phyloP scores from a whole-genome alignment of 2,888 invertebrate genomes.

The Eledona agricola region DNA sequence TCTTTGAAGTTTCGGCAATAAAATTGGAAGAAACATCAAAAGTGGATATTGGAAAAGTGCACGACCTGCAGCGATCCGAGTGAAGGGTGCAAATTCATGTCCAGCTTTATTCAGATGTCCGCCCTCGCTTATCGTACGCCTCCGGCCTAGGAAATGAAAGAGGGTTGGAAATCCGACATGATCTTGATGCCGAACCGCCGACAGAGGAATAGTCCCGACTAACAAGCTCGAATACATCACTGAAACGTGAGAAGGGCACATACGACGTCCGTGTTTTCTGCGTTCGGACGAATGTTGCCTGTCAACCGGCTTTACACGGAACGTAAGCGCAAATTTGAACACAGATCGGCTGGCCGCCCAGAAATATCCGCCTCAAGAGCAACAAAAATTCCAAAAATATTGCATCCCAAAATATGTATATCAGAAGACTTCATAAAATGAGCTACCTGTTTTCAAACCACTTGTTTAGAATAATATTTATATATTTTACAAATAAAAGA shows the following conservation, averaged over 20 bases:
- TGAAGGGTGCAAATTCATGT: conserved; percentile 53
- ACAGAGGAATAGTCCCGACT: conserved; percentile 50
- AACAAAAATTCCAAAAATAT: no score
- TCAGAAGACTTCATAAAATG: no score
- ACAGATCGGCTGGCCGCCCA: no score
- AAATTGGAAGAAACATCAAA: conserved; percentile 43
- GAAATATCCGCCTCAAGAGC: no score
- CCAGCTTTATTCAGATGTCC: conserved; percentile 53
- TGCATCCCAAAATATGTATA: no score
- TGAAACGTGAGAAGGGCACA: conserved; percentile 32
- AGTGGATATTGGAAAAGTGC: conserved; percentile 38
- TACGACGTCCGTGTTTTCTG: conserved; percentile 15
- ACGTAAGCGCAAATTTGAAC: neutral
- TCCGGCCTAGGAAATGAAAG: conserved; percentile 54
- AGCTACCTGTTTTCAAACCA: conserved; percentile 1
- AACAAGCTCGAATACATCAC: conserved; percentile 49
- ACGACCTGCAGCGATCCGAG: conserved; percentile 41
- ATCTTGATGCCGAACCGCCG: conserved; percentile 53
- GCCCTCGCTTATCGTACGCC: conserved; percentile 49
- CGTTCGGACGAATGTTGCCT: conserved; percentile 19
- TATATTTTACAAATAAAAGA: no score
- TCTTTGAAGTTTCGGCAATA: no score
- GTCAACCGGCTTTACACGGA: conserved; percentile 1
- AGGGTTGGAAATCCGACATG: conserved; percentile 57
- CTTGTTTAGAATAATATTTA: no score